Percentiles rank a stretch among this genome's conserved stretches.
Conservation (phyloP, 2,797 vertebrate genomes). For the Cryptoblepharus egeriae region DNA sequence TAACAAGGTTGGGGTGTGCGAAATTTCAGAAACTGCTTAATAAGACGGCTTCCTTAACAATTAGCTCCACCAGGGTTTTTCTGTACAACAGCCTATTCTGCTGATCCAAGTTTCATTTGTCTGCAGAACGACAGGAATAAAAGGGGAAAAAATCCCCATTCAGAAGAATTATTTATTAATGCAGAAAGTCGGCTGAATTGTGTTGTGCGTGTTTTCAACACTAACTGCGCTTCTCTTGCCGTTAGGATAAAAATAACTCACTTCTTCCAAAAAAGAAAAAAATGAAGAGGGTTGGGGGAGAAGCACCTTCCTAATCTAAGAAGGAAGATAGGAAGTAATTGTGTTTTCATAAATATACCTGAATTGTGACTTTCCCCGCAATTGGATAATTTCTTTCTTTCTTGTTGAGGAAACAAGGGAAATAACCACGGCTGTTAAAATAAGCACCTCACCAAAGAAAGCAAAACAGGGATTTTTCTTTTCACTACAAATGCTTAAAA, state of each 20-base stretch:
- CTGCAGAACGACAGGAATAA: conserved; percentile 52
- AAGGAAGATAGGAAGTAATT: conserved; percentile 64
- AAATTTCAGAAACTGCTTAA: background rate
- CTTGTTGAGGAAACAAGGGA: conserved; percentile 50
- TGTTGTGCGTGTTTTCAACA: background rate
- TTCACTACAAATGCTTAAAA: background rate
- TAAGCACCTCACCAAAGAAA: conserved; percentile 42
- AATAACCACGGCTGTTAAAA: conserved; percentile 45
- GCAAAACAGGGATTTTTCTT: conserved; percentile 48
- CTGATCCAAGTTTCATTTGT: conserved; percentile 53
- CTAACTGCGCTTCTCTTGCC: conserved; percentile 20
- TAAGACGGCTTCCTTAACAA: conserved; percentile 30
- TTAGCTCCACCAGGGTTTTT: conserved; percentile 3
- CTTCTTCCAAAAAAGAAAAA: conserved; percentile 38
- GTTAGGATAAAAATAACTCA: conserved; percentile 51
- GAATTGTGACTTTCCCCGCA: conserved; percentile 63
- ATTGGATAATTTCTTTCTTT: conserved; percentile 39
- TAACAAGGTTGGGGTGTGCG: background rate
- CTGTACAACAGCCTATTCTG: conserved; percentile 31
- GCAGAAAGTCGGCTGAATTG: conserved; percentile 37
- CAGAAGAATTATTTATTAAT: conserved; percentile 72
- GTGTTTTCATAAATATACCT: conserved; percentile 59
- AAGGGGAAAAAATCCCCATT: conserved; percentile 43
- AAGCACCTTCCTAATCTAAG: conserved; percentile 58
- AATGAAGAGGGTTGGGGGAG: background rate